Evolutionary conservation across 2,113 vertebrate genomes (phyloP), one percentile per base, ranked within the genome.

Genomic region (Laterallus jamaicensis): DNA sequence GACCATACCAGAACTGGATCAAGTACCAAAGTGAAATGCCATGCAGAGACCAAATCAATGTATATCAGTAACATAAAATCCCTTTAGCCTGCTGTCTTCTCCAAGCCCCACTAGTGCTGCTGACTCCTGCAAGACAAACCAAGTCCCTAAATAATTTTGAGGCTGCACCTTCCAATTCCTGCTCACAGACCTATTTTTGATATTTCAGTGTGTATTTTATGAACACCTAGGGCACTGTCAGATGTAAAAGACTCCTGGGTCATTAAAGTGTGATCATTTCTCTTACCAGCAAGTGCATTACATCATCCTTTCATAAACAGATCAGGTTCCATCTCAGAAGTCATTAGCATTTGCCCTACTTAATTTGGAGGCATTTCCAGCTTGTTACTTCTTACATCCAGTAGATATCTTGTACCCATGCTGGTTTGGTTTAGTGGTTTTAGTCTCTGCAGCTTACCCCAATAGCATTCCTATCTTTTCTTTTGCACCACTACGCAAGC

Each of bases 221-320:
- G 4, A 77, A 86, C 49, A 93, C 32, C 11, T 28, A 85, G 42
- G 24, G 25, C 2, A 6, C 55, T 60, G 9, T 12, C 55, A 28
- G 55, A 18, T 69, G 50, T 60, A 31, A 79, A 88, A 69, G 7
- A n/a, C 29, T 50, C 79, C 50, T n/a, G 37, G 67, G 59, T 55
- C 59, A 63, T 86, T 96, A 73, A 85, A 88, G 85, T 58, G 50
- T 62, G 82, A 68, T 67, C 4, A 0, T 68, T 95, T 73, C n/a
- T 85, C 8, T 86, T 40, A 76, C 32, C 75, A 92, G 71, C 75
- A 88, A 88, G 6, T 62, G 19, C 58, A 80, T 92, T 66, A 70
- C 88, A 73, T 86, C 86, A 83, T 66, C 40, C 59, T 86, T 82
- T 74, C 88, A 74, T 4, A 63, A 77, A 22, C 47, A 83, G 80